Evolutionary conservation across 2,888 invertebrate genomes (phyloP), one percentile per base, ranked within the genome.

Genomic region (Litoditis marina): DNA sequence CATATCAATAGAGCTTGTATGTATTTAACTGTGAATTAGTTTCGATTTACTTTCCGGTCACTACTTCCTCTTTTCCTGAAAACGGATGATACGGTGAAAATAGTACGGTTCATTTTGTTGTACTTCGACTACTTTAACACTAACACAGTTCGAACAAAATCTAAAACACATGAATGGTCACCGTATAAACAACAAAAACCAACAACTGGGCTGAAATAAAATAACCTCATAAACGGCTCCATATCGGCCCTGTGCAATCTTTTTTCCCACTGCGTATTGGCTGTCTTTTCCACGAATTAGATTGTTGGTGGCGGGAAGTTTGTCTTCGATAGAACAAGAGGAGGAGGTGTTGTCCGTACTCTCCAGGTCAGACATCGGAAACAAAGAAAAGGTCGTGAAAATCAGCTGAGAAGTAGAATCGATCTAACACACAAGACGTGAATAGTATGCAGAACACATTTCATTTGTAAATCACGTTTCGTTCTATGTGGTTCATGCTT

Each of bases 211-310:
- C 8, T 4, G 16, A 30, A 11, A 5, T 42, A 36, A 22, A 11
- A 5, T 22, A 46, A 76, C 81, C 71, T 81, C 79, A 63, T 77
- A 81, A 49, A 81, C 80, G 8, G 81, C 81, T 47, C 81, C 81
- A 54, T 73, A 79, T 50, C 74, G 64, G 6, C 81, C 81, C n/a
- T 73, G 70, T 16, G 76, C 73, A 6, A 81, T 74, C 60, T 77
- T 78, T 22, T 66, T 66, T 22, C 81, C 81, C 13, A 81, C 76
- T 7, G 79, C 75, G 53, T 80, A 81, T 31, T 69, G 56, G 34
- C 70, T 72, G 22, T 77, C 71, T 61, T 77, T 78, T 19, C 81
- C 81, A 27, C 78, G 69, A 25, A 81, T 79, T 53, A 79, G 53
- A 57, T 71, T 66, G 58, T 75, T 75, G 44, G 61, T 71, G 1